Conservation (phyloP, 2,888 invertebrate species). For the Habroteleia sp. region DNA sequence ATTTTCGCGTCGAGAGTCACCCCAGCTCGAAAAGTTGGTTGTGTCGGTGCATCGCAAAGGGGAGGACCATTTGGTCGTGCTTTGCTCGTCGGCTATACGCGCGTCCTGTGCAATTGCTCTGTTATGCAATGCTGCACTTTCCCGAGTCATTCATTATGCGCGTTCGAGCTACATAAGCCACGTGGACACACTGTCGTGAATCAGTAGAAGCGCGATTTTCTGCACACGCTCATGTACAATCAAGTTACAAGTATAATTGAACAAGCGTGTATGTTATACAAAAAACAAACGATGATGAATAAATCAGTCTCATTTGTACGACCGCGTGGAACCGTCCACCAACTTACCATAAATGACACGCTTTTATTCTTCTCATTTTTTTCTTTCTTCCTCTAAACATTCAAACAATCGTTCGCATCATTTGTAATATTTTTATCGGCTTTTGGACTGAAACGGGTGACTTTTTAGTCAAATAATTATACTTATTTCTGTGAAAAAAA, state of each 20-base stretch:
- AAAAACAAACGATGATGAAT: conserved; percentile 17
- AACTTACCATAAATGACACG: not conserved
- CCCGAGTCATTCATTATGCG: conserved; percentile 69
- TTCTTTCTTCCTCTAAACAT: no score
- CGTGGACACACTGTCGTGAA: conserved; percentile 47
- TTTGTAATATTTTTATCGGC: no score
- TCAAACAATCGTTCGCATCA: no score
- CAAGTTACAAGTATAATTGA: conserved; percentile 45
- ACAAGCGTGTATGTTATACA: conserved; percentile 27
- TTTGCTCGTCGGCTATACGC: conserved; percentile 8
- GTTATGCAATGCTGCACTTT: conserved; percentile 70
- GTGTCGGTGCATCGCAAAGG: conserved; percentile 25
- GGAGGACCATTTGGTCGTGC: conserved; percentile 36
- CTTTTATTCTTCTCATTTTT: no score
- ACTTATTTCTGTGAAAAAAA: no score
- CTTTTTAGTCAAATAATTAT: no score
- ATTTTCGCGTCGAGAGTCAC: conserved; percentile 33
- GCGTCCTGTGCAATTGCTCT: conserved; percentile 46
- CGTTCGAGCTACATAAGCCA: conserved; percentile 51
- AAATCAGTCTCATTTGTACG: conserved; percentile 24
- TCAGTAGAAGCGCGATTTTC: conserved; percentile 53
- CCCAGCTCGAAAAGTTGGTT: conserved; percentile 45
- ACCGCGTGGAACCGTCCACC: no score
- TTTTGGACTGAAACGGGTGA: no score
- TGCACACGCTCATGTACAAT: conserved; percentile 51